Evolutionary conservation across 2,888 invertebrate genomes (phyloP).

Genomic region (Enoplolaimus lenunculus): DNA sequence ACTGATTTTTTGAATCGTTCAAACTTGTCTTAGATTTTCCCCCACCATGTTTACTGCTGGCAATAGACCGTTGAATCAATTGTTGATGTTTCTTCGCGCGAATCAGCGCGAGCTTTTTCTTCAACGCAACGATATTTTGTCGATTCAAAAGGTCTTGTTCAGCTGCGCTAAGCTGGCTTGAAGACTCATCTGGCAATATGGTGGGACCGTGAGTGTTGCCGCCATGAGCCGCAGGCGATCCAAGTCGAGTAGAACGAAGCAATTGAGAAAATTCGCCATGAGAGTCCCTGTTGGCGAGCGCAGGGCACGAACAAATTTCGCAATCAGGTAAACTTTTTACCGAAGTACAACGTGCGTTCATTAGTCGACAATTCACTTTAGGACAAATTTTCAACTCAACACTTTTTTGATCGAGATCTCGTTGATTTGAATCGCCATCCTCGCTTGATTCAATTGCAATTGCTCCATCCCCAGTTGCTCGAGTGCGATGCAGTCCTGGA

Average conservation of each 20-base stretch:
- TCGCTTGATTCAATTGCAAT: too few species aligned
- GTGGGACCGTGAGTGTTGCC: too few species aligned
- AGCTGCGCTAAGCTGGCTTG: background rate
- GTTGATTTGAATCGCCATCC: background rate
- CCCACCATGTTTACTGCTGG: background rate
- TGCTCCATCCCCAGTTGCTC: too few species aligned
- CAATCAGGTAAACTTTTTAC: background rate
- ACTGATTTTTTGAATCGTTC: background rate
- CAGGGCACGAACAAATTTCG: background rate
- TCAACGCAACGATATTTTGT: too few species aligned
- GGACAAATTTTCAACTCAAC: background rate
- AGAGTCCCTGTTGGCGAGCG: background rate
- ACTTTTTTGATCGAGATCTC: background rate
- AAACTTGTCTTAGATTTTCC: too few species aligned
- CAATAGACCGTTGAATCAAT: background rate
- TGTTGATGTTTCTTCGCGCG: background rate
- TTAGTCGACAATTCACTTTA: background rate
- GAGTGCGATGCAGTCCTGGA: too few species aligned
- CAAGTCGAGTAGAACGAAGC: background rate
- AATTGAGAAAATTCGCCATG: background rate
- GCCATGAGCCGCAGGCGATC: background rate
- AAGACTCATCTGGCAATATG: too few species aligned
- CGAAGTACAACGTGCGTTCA: background rate
- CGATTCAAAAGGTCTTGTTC: background rate
- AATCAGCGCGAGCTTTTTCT: too few species aligned